phyloP scores from a whole-genome alignment of 2,797 vertebrate genomes.

The Dermochelys coriacea region DNA sequence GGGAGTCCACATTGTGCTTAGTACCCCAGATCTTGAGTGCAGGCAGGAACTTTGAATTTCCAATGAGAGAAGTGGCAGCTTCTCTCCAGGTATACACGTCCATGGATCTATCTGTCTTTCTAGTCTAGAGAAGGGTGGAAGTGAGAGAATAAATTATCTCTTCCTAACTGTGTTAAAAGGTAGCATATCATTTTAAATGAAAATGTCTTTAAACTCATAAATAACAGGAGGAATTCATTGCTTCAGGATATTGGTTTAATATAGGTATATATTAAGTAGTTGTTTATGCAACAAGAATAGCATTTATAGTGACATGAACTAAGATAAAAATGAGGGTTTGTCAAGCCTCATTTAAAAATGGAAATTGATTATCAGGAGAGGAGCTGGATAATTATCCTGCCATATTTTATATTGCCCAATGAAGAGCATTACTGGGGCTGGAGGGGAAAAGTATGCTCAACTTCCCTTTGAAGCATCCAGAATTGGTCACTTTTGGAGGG shows the following conservation, averaged over 20 bases:
- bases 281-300: background rate
- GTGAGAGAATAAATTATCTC: background rate
- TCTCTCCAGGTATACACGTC: background rate
- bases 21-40: background rate
- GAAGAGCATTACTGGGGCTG: background rate
- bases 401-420: background rate
- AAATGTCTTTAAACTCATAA: background rate
- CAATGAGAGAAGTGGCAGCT: background rate
- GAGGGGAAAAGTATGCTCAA: background rate
- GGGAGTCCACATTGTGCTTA: background rate
- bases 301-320: background rate
- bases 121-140: background rate
- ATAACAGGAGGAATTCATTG: background rate
- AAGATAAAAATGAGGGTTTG: background rate
- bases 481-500: background rate
- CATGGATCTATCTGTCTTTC: background rate
- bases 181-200: background rate
- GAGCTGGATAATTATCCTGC: background rate
- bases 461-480: background rate
- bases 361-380: background rate
- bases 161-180: background rate
- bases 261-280: background rate
- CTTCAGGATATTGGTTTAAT: background rate
- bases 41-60: background rate
- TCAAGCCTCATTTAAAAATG: background rate